Percentiles rank a stretch among this genome's conserved stretches.
Conservation (phyloP, 2,797 vertebrate genomes). For the Leuciscus waleckii region DNA sequence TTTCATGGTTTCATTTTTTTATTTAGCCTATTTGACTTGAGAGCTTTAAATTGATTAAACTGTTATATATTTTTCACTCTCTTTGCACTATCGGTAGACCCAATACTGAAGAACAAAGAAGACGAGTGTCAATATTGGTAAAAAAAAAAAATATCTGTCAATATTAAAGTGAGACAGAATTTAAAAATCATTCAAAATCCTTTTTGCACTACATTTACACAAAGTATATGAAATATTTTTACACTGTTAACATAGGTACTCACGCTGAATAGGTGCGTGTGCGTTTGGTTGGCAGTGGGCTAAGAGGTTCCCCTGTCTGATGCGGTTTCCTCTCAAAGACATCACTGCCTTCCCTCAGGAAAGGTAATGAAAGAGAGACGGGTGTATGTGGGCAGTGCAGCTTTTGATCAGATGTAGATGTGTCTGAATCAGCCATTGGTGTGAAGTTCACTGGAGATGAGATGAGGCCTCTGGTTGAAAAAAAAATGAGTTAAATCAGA, state of each 20-base stretch:
- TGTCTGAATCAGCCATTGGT: conserved; percentile 78
- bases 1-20: neutral
- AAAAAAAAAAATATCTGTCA: too few species aligned
- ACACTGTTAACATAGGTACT: conserved; percentile 68
- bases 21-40: neutral
- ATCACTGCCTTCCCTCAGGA: conserved; percentile 90
- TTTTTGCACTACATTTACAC: neutral
- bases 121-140: neutral
- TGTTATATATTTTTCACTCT: neutral
- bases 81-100: neutral
- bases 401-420: conserved; percentile 65
- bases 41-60: neutral
- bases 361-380: conserved; percentile 90
- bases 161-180: neutral
- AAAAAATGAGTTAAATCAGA: neutral
- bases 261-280: conserved; percentile 97
- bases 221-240: neutral
- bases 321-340: conserved; percentile 89
- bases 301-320: conserved; percentile 86
- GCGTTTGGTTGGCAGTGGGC: conserved; percentile 95
- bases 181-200: neutral
- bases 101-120: neutral
- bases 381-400: conserved; percentile 85
- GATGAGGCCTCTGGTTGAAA: conserved; percentile 31
- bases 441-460: conserved; percentile 23